Base-by-base conservation (phyloP, 1,140 invertebrate genomes). In the Drosophila kanapiae region DNA sequence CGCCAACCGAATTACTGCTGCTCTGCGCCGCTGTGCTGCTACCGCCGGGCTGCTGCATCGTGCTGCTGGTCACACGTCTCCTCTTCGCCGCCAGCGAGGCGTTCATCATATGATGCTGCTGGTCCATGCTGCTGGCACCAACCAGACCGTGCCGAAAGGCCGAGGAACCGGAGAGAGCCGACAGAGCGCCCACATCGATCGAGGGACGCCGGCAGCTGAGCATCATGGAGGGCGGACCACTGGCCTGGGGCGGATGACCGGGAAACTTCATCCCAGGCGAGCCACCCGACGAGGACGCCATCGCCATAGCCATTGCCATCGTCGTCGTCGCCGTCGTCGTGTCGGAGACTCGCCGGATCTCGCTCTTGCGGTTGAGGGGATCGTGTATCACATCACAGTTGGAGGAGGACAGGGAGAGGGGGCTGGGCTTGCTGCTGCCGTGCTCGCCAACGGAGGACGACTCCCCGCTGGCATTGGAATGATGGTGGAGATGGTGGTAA, bases 371-470 rank as follows among this genome's bases (percentile, higher is more conserved):
- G 72, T 92, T 92, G 27, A 91, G 53, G 16, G 87, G 84, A 76
- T 92, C 91, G 75, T 92, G 78, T 88, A 92, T 90, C 40, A 91
- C 85, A 93, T 93, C 91, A 92, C 91, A 92, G 91, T 92, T 92
- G 77, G 48, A 49, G 47, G 49, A 18, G 51, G 91, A 90, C 71
- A 85, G 69, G 57, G 90, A 84, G 54, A 88, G 71, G 47, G 80
- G 67, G 57, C 78, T 77, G 29, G 80, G 71, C 60, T 87, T 80
- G 69, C 35, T 71, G 49, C 33, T 53, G 48, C 43, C 33, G 35
- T 77, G 75, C 37, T 74, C 75, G 43, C 78, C 65, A 64, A 62
- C 33, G 42, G 75, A 10, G 29, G 48, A 51, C 27, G 29, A 56
- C 58, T 78, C 91, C 74, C 76, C 93, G 29, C 93, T 91, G 72